Conservation (phyloP, 2,888 invertebrate genomes). For the Eugnorisma glareosa region DNA sequence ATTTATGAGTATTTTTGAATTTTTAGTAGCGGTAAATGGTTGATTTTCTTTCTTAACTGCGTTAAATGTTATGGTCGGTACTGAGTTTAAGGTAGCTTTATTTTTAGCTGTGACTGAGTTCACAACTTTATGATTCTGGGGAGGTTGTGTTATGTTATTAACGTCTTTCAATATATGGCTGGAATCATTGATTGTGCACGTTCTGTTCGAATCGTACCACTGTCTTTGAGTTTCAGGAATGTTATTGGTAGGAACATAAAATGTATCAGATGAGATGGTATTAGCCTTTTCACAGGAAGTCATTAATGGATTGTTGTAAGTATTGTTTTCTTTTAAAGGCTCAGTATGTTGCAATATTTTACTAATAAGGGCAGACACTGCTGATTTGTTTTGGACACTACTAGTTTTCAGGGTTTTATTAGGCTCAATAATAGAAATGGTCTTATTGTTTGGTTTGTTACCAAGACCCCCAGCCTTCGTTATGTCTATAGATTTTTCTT, state of each 20-base stretch:
- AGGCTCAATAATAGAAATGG: not conserved
- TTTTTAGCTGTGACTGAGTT: conserved; percentile 5
- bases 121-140: not conserved
- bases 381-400: not conserved
- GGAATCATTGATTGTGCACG: conserved; percentile 15
- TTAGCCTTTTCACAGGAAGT: not conserved
- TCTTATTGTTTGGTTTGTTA: not conserved
- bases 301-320: not conserved
- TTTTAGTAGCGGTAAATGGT: conserved; percentile 24
- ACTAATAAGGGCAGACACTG: too few species aligned
- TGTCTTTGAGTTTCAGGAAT: conserved; percentile 1
- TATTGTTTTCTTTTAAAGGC: not conserved
- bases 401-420: not conserved
- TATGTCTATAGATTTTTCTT: not conserved
- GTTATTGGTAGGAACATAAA: not conserved
- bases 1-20: not conserved
- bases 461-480: not conserved
- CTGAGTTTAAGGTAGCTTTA: not conserved
- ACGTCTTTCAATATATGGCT: not conserved
- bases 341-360: not conserved
- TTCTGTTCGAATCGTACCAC: conserved; percentile 12
- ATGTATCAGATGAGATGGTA: not conserved
- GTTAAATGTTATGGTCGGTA: not conserved
- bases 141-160: not conserved
- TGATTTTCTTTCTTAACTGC: not conserved